Base-by-base conservation (phyloP, 1,140 invertebrate species). In the Atopsyche davidsoni region DNA sequence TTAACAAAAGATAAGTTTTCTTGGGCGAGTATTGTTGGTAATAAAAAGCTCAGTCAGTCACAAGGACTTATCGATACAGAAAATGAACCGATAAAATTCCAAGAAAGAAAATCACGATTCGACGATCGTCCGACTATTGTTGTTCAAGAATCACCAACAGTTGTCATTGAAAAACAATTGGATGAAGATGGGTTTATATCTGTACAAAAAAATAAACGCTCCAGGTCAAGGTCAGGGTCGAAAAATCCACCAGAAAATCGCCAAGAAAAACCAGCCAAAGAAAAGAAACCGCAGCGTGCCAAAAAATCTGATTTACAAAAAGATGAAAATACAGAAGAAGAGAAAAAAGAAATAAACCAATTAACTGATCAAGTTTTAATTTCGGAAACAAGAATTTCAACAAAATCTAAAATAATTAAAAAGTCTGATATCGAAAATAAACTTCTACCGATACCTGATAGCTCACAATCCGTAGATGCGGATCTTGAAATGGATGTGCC, bases 181-280 rank as follows among this genome's bases (percentile, higher is more conserved):
- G 70, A 72, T 62, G 58, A 63, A 24, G 69, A 73, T 56, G 69
- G 69, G 17, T 72, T 72, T 57, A 70, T 73, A 41, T 64, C 61
- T 17, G 69, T 70, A 34, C 43, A 67, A 32, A 65, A 69, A 62
- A 64, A 57, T 55, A 63, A 67, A 58, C 60, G 70, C 50, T 73
- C 69, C 17, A 61, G 70, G 46, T 71, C 70, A 31, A 59, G 69
- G 36, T 73, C 70, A 19, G n/a, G n/a, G n/a, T n/a, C n/a, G n/a
- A n/a, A n/a, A n/a, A n/a, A n/a, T n/a, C n/a, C n/a, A n/a, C n/a
- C n/a, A n/a, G n/a, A n/a, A n/a, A n/a, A n/a, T n/a, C n/a, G n/a
- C n/a, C n/a, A n/a, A n/a, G n/a, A n/a, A n/a, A 67, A 58, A 40
- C 52, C 51, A 41, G n/a, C 42, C 16, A 34, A 25, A 44, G 57